Percentiles rank a stretch among this genome's conserved stretches.
Conservation (phyloP, 53 echinoderm and acorn worm species). For the Luidia sarsii region DNA sequence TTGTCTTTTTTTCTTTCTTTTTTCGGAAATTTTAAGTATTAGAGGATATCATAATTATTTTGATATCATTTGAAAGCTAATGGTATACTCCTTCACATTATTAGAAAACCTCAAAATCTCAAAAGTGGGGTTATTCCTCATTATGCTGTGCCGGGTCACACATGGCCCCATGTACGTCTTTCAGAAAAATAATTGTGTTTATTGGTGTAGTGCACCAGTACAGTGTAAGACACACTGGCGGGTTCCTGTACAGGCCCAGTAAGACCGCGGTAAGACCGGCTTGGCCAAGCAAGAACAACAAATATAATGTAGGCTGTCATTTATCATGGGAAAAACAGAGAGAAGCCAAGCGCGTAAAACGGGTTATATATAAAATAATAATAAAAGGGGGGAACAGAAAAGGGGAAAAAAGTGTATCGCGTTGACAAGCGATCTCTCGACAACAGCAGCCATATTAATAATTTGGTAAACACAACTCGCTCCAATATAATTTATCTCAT, state of each 20-base stretch:
- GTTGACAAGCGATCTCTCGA: neutral
- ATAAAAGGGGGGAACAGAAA: conserved; percentile 3
- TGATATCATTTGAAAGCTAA: no score
- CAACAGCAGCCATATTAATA: conserved; percentile 13
- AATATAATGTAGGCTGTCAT: conserved; percentile 3
- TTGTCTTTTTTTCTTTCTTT: no score
- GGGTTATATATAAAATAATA: no score
- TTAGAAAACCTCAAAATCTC: neutral
- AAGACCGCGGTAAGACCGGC: no score
- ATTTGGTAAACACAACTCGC: conserved; percentile 12
- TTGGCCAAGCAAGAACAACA: neutral
- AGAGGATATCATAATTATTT: neutral
- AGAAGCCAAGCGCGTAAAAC: no score
- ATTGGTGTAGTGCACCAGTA: neutral
- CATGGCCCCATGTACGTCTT: neutral
- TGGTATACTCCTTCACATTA: no score
- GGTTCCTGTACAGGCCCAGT: neutral
- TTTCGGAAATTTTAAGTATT: neutral
- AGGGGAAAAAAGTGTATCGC: neutral
- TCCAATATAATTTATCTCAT: neutral
- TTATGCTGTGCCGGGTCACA: no score
- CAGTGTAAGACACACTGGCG: neutral
- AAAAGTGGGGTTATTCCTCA: neutral
- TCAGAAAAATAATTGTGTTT: no score
- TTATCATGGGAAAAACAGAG: conserved; percentile 11